These are phyloP conservation scores for Trachurus trachurus DNA, from an alignment of 2,797 vertebrate genomes.

Conservation along the genomic window DNA sequence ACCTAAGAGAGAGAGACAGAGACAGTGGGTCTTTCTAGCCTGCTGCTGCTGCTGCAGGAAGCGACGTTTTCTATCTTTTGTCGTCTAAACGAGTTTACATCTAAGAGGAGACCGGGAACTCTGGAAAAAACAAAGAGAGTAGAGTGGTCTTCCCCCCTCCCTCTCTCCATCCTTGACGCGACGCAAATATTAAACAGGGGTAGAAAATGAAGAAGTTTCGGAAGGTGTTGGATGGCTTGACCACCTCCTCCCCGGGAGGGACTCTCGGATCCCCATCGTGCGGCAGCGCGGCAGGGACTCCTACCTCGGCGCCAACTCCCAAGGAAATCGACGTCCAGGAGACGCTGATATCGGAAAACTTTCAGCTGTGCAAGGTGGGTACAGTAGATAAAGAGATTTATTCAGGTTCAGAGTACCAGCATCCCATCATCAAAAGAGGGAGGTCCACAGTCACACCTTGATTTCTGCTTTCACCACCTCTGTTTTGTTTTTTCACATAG, in stretches of 20 bases:
- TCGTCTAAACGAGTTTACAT: slow-evolving; percentile 39
- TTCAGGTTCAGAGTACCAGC: not conserved
- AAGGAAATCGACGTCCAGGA: slow-evolving; percentile 94
- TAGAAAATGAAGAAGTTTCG: slow-evolving; percentile 97
- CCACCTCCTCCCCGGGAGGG: slow-evolving; percentile 93
- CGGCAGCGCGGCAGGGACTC: slow-evolving; percentile 88
- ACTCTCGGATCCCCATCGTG: slow-evolving; percentile 87
- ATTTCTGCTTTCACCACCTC: not conserved
- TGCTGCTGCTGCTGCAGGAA: slow-evolving; percentile 47
- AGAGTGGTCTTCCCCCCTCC: not conserved
- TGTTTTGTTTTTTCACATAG: no score
- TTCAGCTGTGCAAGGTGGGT: slow-evolving; percentile 97
- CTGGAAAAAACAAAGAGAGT: slow-evolving; percentile 39
- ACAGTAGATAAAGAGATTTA: slow-evolving; percentile 46
- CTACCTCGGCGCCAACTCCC: slow-evolving; percentile 86
- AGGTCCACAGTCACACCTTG: not conserved
- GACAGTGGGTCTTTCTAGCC: not conserved
- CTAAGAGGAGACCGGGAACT: slow-evolving; percentile 54
- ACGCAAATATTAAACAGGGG: not conserved
- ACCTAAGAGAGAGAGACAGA: slow-evolving; percentile 65
- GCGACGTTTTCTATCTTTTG: slow-evolving; percentile 39
- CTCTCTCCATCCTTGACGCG: not conserved
- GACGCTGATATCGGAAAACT: slow-evolving; percentile 95
- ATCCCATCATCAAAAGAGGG: not conserved
- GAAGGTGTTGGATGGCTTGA: slow-evolving; percentile 98